Percentiles rank a stretch among this genome's conserved stretches.
phyloP scores from a whole-genome alignment of 1,140 invertebrate genomes.

The Leptopilina boulardi region DNA sequence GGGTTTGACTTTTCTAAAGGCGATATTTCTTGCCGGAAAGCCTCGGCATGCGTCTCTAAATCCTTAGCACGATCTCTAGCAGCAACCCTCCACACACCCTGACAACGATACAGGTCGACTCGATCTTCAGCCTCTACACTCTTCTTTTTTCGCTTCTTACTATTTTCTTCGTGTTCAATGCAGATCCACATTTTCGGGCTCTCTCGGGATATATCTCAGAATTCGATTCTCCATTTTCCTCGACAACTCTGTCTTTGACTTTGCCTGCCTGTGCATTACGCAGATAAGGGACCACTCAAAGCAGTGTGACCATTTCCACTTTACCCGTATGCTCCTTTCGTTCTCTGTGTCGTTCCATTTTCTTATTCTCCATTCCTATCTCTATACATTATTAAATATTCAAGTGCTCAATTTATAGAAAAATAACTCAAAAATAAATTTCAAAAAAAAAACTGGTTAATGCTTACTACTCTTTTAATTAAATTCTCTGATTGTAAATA shows the following conservation, averaged over 20 bases:
- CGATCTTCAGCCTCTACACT: slow-evolving; percentile 16
- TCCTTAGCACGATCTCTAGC: slow-evolving; percentile 49
- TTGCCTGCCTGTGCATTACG: slow-evolving; percentile 33
- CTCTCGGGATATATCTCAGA: slow-evolving; percentile 41
- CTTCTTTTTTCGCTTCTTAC: neutral
- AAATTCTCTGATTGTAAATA: too few relatives aligned
- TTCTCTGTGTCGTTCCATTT: slow-evolving; percentile 4
- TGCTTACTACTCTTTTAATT: too few relatives aligned
- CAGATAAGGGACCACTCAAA: slow-evolving; percentile 34
- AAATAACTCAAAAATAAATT: neutral
- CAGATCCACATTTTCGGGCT: slow-evolving; percentile 24
- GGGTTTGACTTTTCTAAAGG: slow-evolving; percentile 41
- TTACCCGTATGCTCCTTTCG: slow-evolving; percentile 29
- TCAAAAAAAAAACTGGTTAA: too few relatives aligned
- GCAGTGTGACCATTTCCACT: slow-evolving; percentile 7
- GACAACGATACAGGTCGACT: slow-evolving; percentile 30
- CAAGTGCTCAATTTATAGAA: neutral
- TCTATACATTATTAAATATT: neutral
- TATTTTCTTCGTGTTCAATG: slow-evolving; percentile 32
- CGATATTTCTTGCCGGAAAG: slow-evolving; percentile 46
- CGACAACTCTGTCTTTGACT: slow-evolving; percentile 26
- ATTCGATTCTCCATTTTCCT: slow-evolving; percentile 43
- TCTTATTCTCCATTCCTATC: neutral
- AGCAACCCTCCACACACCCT: slow-evolving; percentile 22
- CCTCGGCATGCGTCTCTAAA: slow-evolving; percentile 50